Evolutionary conservation across 2,113 vertebrate species (phyloP), one percentile per base, ranked within the genome.

Genomic region (Ceyx melanurus): DNA sequence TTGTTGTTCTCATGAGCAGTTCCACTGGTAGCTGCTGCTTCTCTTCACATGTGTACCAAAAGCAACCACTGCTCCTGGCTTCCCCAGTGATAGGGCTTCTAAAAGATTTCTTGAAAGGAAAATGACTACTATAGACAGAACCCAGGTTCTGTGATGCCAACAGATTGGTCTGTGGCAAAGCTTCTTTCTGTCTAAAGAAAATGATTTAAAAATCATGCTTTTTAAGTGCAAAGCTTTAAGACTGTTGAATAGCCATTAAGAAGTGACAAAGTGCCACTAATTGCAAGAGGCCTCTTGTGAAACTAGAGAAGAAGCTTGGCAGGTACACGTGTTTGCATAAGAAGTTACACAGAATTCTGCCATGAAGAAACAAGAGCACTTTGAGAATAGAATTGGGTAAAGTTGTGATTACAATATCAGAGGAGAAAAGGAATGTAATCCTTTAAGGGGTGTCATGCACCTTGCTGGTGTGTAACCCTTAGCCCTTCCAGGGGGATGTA

Each of bases 311-410:
- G 37, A 65, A 73, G 28, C 56, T 57, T 57, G 43, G 19, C 31
- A 73, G 45, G 42, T 62, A 73, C 3, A 13, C 9, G 4, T 22
- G 35, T 40, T 70, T 73, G 13, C 58, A 22, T 77, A 54, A 86
- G 50, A 83, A 46, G 14, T 90, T 67, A 42, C 28, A 46, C 13
- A 57, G 60, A 42, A 40, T 62, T 73, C 6, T 80, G 31, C 56
- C 53, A 1, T n/a, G 40, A 37, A 61, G 60, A 88, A 76, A 83
- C 46, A 53, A 64, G 48, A 76, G 48, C 60, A 29, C 42, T 90
- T 88, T 91, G 40, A 72, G 23, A 81, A 88, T 83, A 53, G 83
- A 71, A 78, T 51, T 56, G 72, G 11, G 33, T 77, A 17, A 88
- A 77, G 45, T 62, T 13, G 6, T 70, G 86, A 81, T 71, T 93